phyloP scores from a whole-genome alignment of 2,113 vertebrate genomes.

The Progne subis region DNA sequence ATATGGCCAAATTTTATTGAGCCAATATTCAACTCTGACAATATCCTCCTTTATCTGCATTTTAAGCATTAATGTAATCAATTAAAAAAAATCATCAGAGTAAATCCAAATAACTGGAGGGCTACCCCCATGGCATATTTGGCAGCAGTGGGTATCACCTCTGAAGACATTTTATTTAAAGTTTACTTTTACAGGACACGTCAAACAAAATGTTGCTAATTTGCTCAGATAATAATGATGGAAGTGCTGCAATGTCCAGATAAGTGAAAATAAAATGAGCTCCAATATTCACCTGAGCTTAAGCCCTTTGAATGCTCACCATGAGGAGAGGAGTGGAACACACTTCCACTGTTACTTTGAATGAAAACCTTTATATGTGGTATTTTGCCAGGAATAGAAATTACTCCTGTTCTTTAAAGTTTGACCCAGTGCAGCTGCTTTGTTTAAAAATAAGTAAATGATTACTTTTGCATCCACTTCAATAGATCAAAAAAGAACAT shows the following conservation, averaged over 20 bases:
- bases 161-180: background rate
- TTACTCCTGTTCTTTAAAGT: conserved; percentile 27
- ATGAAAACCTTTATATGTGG: background rate
- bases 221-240: conserved; percentile 7
- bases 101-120: background rate
- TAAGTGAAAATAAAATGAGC: conserved; percentile 8
- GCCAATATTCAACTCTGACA: background rate
- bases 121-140: background rate
- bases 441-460: conserved; percentile 11
- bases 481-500: conserved; percentile 9
- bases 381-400: conserved; percentile 6
- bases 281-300: background rate
- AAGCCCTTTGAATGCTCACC: background rate
- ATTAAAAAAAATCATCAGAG: background rate
- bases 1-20: background rate
- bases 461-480: conserved; percentile 38
- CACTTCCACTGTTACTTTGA: background rate
- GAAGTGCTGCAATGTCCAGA: conserved; percentile 3
- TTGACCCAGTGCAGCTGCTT: conserved; percentile 44
- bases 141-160: background rate
- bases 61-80: background rate
- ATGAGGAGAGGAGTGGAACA: background rate
- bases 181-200: background rate
- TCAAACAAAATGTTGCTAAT: conserved; percentile 17
- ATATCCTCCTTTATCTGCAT: background rate